Evolutionary conservation across 2,888 invertebrate species (phyloP), one percentile per base, ranked within the genome.

Genomic region (Candidula unifasciata): DNA sequence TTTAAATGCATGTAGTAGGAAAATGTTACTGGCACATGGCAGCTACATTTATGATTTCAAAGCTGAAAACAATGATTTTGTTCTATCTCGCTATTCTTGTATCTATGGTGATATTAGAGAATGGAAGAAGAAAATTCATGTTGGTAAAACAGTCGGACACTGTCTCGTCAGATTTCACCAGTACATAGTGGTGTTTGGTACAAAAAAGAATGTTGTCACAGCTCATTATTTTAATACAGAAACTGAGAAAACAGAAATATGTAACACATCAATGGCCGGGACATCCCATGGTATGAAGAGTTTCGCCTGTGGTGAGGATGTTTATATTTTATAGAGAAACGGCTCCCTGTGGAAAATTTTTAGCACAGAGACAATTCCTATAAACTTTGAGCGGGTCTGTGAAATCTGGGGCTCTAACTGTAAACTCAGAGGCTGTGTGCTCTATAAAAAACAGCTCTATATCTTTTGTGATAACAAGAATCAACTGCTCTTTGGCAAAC

Each of bases 331-430:
- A 21, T 3, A 77, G n/a, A 35, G 13, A 27, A 76, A 76, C 30
- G 74, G 74, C 30, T 54, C 54, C 27, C 16, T 76, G 16, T 54
- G 54, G 52, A 76, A 76, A 54, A 52, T 76, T 30, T 24, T 30
- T 2, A 30, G 30, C 18, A 54, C 74, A 16, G 54, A 76, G 2
- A n/a, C 16, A 0, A 44, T 10, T 10, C 13, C 52, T 52, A 54
- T 54, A 21, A 16, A 76, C 27, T 27, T 54, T 21, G 27, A 54
- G 8, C 16, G 24, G 24, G 30, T 76, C 33, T 27, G 54, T 8
- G 54, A 76, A 52, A 52, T 76, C 10, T 76, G 74, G 74, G 27
- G 27, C 30, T 24, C 18, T 30, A 54, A 35, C 24, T 18, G 10
- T 3, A 10, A 18, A 1, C 2, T 76, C 10, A 16, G 13, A 16